A percentile compares a stretch with the other conserved stretches of the same genome.
phyloP scores from a whole-genome alignment of 2,888 invertebrate genomes.

The Pachymerium ferrugineum region DNA sequence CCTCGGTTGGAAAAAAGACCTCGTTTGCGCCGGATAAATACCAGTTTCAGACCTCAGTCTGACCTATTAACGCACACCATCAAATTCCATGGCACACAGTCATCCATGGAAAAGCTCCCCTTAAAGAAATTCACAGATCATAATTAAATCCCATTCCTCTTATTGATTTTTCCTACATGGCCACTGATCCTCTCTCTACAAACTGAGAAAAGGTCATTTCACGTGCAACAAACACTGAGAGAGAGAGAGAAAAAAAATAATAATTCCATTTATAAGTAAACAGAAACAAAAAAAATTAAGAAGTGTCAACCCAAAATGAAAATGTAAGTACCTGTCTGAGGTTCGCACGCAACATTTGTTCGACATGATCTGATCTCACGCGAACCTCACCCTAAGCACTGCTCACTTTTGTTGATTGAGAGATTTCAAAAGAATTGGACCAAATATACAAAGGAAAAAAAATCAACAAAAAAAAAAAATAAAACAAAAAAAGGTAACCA shows the following conservation, averaged over 20 bases:
- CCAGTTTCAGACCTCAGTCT: no score
- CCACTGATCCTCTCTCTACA: no score
- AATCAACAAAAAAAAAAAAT: neutral
- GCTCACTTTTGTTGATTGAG: neutral
- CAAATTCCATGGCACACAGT: neutral
- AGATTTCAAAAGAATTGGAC: neutral
- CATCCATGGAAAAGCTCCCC: neutral
- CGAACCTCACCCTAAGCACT: neutral
- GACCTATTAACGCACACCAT: no score
- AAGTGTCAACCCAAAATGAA: neutral
- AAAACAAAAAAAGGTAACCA: neutral
- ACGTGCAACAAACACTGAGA: no score
- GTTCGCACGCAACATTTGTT: constrained; percentile 8
- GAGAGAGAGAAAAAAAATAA: no score
- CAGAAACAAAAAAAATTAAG: neutral
- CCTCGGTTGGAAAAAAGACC: no score
- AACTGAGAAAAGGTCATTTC: no score
- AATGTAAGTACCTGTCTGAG: neutral
- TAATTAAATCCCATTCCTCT: constrained; percentile 9
- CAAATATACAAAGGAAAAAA: no score
- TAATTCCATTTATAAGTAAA: no score
- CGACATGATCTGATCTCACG: neutral
- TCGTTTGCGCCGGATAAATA: no score
- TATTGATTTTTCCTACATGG: neutral
- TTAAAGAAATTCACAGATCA: constrained; percentile 13